A percentile compares a stretch with the other conserved stretches of the same genome.
These are phyloP conservation scores for Trypoxylon attenuatum DNA, from an alignment of 2,888 invertebrate genomes.

Conservation along the genomic window DNA sequence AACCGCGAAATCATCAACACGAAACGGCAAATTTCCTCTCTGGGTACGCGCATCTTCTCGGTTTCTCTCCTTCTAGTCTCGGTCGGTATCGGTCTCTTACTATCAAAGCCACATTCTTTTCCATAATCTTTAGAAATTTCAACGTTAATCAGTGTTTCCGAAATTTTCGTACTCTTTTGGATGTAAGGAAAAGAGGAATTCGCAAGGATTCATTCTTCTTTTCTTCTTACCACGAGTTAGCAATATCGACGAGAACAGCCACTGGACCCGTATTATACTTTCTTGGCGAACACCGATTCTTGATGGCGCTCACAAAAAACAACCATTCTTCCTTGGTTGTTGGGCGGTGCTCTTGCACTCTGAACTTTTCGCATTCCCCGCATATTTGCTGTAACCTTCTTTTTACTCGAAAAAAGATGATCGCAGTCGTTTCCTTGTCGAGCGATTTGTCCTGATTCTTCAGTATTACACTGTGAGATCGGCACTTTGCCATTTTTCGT, in stretches of 20 bases:
- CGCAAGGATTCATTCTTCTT: conserved; percentile 3
- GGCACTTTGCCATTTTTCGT: conserved; percentile 26
- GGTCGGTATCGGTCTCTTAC: too few species aligned
- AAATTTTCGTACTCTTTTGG: too few species aligned
- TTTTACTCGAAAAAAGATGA: conserved; percentile 6
- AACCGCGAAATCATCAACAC: conserved; percentile 1
- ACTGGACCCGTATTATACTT: conserved; percentile 33
- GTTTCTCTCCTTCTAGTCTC: too few species aligned
- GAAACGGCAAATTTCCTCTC: background rate
- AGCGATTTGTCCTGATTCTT: conserved; percentile 36
- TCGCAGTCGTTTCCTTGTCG: conserved; percentile 15
- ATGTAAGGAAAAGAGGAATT: conserved; percentile 8
- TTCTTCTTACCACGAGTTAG: conserved; percentile 2
- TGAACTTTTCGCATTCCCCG: conserved; percentile 37
- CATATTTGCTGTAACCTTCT: conserved; percentile 26
- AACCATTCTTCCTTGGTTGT: background rate
- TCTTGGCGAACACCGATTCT: conserved; percentile 45
- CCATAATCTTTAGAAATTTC: too few species aligned
- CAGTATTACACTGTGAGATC: conserved; percentile 24
- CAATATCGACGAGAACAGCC: conserved; percentile 32
- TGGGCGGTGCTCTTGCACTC: background rate
- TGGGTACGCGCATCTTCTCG: too few species aligned
- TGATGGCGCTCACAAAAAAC: conserved; percentile 39
- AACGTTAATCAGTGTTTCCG: too few species aligned
- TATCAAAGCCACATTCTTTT: too few species aligned